Conservation (phyloP, 2,888 invertebrate genomes). For the Plebejus melissa region DNA sequence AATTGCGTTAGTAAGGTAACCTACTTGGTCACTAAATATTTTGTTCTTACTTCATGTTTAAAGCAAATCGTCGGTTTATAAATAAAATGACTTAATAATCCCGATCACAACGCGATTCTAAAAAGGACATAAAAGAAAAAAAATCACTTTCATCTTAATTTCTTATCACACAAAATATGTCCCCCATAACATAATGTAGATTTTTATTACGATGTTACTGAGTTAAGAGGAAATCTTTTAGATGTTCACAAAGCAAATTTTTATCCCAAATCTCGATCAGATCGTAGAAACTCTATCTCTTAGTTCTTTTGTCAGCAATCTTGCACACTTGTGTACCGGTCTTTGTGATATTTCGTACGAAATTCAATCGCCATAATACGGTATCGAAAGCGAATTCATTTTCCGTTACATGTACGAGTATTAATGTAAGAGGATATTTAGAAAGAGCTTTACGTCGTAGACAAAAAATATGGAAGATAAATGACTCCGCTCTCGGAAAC, state of each 20-base stretch:
- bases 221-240: slow-evolving; percentile 52
- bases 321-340: slow-evolving; percentile 46
- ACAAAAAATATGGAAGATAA: slow-evolving; percentile 19
- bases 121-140: background rate
- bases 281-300: slow-evolving; percentile 51
- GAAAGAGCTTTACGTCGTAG: slow-evolving; percentile 4
- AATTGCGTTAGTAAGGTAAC: background rate
- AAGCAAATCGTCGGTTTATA: background rate
- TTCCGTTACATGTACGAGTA: slow-evolving; percentile 26
- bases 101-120: background rate
- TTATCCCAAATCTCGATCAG: slow-evolving; percentile 49
- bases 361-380: slow-evolving; percentile 43
- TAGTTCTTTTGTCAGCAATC: slow-evolving; percentile 59
- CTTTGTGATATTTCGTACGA: slow-evolving; percentile 51
- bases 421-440: slow-evolving; percentile 25
- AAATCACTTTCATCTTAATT: background rate
- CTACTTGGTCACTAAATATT: background rate
- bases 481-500: slow-evolving; percentile 9
- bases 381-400: slow-evolving; percentile 24
- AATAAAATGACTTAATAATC: background rate
- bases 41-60: background rate
- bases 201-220: slow-evolving; percentile 43
- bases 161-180: background rate
- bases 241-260: slow-evolving; percentile 53
- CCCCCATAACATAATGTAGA: slow-evolving; percentile 2